Evolutionary conservation across 53 echinoderm and acorn worm species (phyloP).

Genomic region (Pentamera pediparva): DNA sequence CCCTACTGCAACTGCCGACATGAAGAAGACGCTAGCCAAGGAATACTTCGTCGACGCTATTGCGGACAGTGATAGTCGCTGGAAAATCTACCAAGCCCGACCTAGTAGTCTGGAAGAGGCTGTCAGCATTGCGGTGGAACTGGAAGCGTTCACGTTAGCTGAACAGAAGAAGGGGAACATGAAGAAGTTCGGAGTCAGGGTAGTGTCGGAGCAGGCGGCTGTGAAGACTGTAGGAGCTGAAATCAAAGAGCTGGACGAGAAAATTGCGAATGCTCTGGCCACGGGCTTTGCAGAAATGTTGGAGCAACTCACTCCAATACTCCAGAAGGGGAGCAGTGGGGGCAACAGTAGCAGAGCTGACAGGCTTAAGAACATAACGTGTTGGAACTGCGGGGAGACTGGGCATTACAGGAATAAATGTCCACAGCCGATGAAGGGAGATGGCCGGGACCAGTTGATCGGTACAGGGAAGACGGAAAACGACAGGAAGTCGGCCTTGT

Average conservation of each 20-base stretch:
- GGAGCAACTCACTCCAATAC: neutral
- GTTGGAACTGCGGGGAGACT: conserved; percentile 14
- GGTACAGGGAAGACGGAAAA: neutral
- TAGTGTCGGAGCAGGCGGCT: neutral
- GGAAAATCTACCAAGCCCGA: conserved; percentile 32
- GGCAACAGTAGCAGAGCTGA: neutral
- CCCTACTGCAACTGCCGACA: conserved; percentile 1
- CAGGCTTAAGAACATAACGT: neutral
- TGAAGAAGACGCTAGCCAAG: conserved; percentile 36
- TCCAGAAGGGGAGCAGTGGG: neutral
- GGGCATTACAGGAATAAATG: conserved; percentile 16
- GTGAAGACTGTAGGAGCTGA: neutral
- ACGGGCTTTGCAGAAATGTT: neutral
- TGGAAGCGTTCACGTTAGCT: conserved; percentile 33
- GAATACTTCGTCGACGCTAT: conserved; percentile 54
- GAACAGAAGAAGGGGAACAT: neutral
- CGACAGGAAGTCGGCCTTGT: neutral
- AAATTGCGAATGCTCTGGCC: neutral
- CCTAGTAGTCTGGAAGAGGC: conserved; percentile 33
- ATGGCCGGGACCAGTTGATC: neutral
- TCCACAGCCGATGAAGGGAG: neutral
- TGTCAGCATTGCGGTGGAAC: conserved; percentile 34
- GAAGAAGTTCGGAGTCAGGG: neutral
- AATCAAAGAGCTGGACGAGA: neutral
- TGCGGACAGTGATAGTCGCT: conserved; percentile 32